phyloP scores from a whole-genome alignment of 2,888 invertebrate genomes.

The Apamea monoglypha region DNA sequence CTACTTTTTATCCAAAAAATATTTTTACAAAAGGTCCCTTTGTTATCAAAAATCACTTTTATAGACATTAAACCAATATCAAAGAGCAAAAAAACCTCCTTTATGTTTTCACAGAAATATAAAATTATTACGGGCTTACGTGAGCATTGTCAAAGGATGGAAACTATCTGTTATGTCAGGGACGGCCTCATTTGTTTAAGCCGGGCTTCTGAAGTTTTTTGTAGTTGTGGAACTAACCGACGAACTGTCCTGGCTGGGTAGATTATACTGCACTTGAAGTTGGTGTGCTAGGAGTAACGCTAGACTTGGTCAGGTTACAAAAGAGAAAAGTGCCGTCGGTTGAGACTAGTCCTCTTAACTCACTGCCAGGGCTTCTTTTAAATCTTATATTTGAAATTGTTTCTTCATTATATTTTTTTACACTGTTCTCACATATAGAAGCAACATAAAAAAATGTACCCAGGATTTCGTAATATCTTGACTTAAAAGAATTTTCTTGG shows the following conservation, averaged over 20 bases:
- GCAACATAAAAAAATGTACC: too few relatives aligned
- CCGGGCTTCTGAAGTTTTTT: slow-evolving; percentile 39
- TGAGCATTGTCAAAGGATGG: slow-evolving; percentile 18
- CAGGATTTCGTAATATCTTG: too few relatives aligned
- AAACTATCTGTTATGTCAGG: slow-evolving; percentile 37
- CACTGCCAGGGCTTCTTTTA: too few relatives aligned
- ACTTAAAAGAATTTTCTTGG: too few relatives aligned
- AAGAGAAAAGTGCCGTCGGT: not conserved
- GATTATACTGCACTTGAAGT: slow-evolving; percentile 34
- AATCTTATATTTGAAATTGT: too few relatives aligned
- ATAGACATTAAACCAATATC: slow-evolving; percentile 29
- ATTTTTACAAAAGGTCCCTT: slow-evolving; percentile 22
- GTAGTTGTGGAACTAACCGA: slow-evolving; percentile 17
- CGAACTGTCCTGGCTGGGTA: slow-evolving; percentile 16
- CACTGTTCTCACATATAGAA: too few relatives aligned
- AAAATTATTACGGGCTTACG: slow-evolving; percentile 19
- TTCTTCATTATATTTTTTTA: too few relatives aligned
- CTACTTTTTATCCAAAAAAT: slow-evolving; percentile 12
- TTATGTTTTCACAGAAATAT: slow-evolving; percentile 26
- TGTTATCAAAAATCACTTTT: slow-evolving; percentile 50
- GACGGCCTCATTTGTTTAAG: slow-evolving; percentile 18
- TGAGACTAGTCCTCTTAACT: not conserved
- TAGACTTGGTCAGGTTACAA: slow-evolving; percentile 19
- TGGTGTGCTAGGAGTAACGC: not conserved
- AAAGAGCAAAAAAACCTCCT: slow-evolving; percentile 13